phyloP scores from a whole-genome alignment of 2,797 vertebrate genomes.

The Paratrypauchen microcephalus region DNA sequence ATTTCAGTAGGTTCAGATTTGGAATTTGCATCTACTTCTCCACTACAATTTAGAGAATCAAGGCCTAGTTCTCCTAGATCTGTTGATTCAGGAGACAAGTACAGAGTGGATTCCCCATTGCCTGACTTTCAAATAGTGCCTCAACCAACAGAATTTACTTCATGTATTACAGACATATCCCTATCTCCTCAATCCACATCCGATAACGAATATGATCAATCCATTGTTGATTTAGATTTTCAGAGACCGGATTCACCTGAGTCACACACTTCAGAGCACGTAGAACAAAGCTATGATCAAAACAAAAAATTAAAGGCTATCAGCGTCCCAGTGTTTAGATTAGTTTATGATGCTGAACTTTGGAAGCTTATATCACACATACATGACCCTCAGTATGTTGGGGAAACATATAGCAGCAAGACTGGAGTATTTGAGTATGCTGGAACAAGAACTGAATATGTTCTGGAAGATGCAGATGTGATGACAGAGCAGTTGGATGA shows the following conservation, averaged over 20 bases:
- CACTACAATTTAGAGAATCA: constrained; percentile 17
- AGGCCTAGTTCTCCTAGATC: constrained; percentile 45
- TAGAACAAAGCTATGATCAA: constrained; percentile 1
- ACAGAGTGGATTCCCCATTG: constrained; percentile 30
- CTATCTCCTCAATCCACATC: constrained; percentile 37
- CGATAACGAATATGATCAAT: constrained; percentile 26
- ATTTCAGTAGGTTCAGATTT: constrained; percentile 38
- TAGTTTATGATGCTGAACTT: constrained; percentile 51
- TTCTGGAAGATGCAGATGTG: constrained; percentile 21
- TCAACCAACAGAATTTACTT: constrained; percentile 10
- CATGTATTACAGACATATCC: constrained; percentile 6
- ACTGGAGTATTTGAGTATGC: constrained; percentile 46
- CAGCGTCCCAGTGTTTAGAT: constrained; percentile 41
- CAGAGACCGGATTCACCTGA: constrained; percentile 38
- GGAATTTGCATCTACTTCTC: constrained; percentile 14
- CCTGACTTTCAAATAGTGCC: constrained; percentile 20
- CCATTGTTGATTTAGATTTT: constrained; percentile 16
- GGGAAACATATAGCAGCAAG: constrained; percentile 53
- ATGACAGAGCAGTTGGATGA: constrained; percentile 12
- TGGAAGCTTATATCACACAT: constrained; percentile 68
- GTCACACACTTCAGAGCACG: constrained; percentile 12
- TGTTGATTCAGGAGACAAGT: constrained; percentile 26
- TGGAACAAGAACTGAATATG: constrained; percentile 43
- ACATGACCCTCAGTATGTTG: constrained; percentile 60
- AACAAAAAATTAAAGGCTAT: constrained; percentile 17